Evolutionary conservation across 2,888 invertebrate species (phyloP).

Genomic region (Trachelus tabidus): DNA sequence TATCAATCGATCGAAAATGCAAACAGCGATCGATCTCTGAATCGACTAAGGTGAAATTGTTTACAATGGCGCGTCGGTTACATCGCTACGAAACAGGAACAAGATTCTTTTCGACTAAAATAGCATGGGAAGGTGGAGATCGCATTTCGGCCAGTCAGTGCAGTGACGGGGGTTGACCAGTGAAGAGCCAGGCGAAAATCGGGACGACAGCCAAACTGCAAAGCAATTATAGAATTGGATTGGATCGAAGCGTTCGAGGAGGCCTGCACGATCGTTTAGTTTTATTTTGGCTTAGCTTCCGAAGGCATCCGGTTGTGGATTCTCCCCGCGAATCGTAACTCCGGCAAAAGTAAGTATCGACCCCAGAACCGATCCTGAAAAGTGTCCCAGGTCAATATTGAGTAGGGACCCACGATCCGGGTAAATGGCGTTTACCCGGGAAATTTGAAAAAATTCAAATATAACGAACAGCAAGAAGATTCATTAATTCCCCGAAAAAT

Average conservation of each 20-base stretch:
- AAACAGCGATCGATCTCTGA: background rate
- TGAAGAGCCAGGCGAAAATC: constrained; percentile 48
- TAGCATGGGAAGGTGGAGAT: constrained; percentile 62
- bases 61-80: constrained; percentile 45
- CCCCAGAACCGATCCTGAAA: background rate
- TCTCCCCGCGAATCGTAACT: constrained; percentile 39
- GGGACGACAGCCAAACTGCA: constrained; percentile 62
- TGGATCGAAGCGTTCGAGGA: constrained; percentile 53
- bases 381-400: background rate
- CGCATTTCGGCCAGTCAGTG: constrained; percentile 60
- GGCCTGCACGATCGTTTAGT: constrained; percentile 55
- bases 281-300: constrained; percentile 64
- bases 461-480: background rate
- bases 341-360: constrained; percentile 12
- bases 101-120: constrained; percentile 58
- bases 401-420: background rate
- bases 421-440: background rate
- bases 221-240: constrained; percentile 65
- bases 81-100: constrained; percentile 52
- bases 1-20: background rate
- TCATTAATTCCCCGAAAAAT: background rate
- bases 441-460: background rate
- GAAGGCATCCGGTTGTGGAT: constrained; percentile 64
- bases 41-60: constrained; percentile 28
- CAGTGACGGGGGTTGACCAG: constrained; percentile 49